Base-by-base conservation (phyloP, 1,140 invertebrate genomes). In the Zeugodacus cucurbitae region DNA sequence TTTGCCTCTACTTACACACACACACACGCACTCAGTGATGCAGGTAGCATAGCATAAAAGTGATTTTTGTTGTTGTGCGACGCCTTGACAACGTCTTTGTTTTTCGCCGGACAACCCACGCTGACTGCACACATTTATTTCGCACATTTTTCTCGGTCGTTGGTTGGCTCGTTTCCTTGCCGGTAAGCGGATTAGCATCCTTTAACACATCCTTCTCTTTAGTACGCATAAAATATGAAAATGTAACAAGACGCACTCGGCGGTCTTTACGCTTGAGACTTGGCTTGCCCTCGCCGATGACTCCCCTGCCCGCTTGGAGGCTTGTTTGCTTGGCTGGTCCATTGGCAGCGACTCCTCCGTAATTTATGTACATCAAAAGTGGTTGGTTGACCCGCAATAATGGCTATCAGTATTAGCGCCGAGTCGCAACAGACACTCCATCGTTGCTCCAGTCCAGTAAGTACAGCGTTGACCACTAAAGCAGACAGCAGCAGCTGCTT, bases 101-200 rank as follows among this genome's bases (percentile, higher is more conserved):
- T 74, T 74, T 74, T 74, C n/a, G 70, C 70, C 6, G 32, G 14
- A 20, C 37, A 74, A 41, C 70, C n/a, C n/a, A n/a, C 37, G 34
- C 34, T 82, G 26, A 41, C n/a, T 48, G 26, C 44, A 82, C 74
- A 29, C 74, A 48, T 82, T 82, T 54, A 82, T 82, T 82, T 5
- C n/a, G 34, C 74, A 44, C 41, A 41, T 44, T 78, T 82, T 82
- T n/a, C 29, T 14, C 48, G n/a, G n/a, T n/a, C n/a, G n/a, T n/a
- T n/a, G n/a, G 20, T 82, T 44, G 29, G 22, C 74, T 82, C 41
- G 41, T 82, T 82, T 82, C 44, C 41, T 41, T 48, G 34, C 74
- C 74, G 74, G 74, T 82, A 82, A 82, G 74, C 74, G 74, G 74
- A 82, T 82, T 82, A 82, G 74, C 74, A 82, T 82, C 74, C 37